Base-by-base conservation (phyloP, 2,797 vertebrate genomes). In the Sparus aurata region DNA sequence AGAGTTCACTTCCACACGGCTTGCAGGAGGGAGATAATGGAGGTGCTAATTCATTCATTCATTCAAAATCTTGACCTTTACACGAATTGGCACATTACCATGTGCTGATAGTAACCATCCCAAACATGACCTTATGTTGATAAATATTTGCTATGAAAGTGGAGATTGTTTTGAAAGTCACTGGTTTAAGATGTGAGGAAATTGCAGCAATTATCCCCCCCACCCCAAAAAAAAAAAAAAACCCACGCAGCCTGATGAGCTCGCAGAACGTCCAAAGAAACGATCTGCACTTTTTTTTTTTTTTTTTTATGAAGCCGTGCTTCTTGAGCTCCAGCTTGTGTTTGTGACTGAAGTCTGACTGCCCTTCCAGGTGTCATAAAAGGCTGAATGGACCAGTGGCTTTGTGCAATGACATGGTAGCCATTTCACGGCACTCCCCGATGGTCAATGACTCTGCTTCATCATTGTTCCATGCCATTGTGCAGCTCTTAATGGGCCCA, bases 391-490 rank as follows among this genome's bases (percentile, higher is more conserved):
- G 94, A 82, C 88, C 84, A 61, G 72, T 92, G 88, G 84, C 83
- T 93, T 87, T 85, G 84, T 92, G 91, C 92, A 95, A 94, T 93
- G 92, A 94, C 92, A 85, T 87, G 70, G 88, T 81, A 49, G 84
- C 86, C 83, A 85, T 93, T 94, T 94, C 90, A 89, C 84, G 93
- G 85, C 84, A 89, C 88, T 93, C 88, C 88, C 90, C 85, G 69
- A 75, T 92, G 89, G 88, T 93, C 93, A 94, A 82, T 94, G 93
- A 93, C 89, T 94, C 85, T 80, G 86, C 87, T 90, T 91, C 89
- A 92, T 93, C 93, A 94, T 93, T 95, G 95, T 94, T 94, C 92
- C 91, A 92, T 81, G 52, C 87, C 89, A 93, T 92, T 93, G 92
- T 95, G 92, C 85, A 88, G 87, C 78, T 84, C 79, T 95, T 95